Base-by-base conservation (phyloP, 2,113 vertebrate genomes). In the Leptodactylus fuscus region DNA sequence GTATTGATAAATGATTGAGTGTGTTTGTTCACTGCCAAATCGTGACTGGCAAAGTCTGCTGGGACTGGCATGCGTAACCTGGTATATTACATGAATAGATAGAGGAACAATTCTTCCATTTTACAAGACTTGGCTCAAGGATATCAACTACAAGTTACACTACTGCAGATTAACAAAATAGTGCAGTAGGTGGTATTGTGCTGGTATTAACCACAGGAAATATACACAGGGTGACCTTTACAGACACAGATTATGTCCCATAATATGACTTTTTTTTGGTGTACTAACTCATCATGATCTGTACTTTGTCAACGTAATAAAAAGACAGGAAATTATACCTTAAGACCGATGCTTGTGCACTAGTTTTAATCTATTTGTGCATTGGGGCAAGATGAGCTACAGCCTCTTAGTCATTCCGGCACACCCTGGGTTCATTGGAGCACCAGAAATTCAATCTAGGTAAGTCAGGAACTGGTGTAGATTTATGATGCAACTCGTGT, bases 1-100 rank as follows among this genome's bases (percentile, higher is more conserved):
- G 27, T 85, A 79, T 71, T 70, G 75, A 85, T 85, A 80, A 80
- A 85, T 85, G 83, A 80, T 79, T 41, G 62, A 85, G 75, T 67
- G 69, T 70, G 71, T 79, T 69, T 79, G 32, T 36, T 85, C 76
- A 12, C 29, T 85, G 83, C 83, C 83, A 85, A 79, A 79, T 55
- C 46, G 74, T 44, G 38, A 76, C 82, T 83, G 82, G 53, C 71
- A 75, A 83, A 76, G 82, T 32, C 53, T 76, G 18, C 27, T 44
- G 38, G 44, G 27, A 41, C 55, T 83, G 83, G 75, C 62, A 85
- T 85, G 58, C 74, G 83, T 78, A 70, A 71, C 83, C 77, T 70
- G 60, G 32, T 27, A 38, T 83, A 44, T 76, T 83, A 76, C 55
- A 34, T 83, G 53, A 75, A 75, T 62, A 83, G 82, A 83, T 65